Evolutionary conservation across 2,797 vertebrate species (phyloP).

Genomic region (Nyctalus aviator): DNA sequence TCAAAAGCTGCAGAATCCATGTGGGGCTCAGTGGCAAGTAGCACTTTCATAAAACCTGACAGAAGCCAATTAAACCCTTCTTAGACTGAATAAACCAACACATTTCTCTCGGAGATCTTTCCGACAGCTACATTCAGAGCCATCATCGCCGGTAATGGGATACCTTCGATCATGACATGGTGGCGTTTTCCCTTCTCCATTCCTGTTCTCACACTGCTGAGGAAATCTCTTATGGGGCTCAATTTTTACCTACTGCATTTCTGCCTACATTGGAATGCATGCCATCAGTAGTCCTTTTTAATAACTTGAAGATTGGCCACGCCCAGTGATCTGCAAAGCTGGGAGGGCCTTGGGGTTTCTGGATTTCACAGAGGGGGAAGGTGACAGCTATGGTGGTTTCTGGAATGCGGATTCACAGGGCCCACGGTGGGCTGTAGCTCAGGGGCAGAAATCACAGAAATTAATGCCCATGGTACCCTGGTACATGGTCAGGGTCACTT

Average conservation of each 20-base stretch:
- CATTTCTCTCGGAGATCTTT: conserved; percentile 30
- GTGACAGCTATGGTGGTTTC: neutral
- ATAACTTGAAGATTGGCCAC: neutral
- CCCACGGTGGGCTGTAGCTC: fast-evolving
- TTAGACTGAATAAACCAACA: conserved; percentile 30
- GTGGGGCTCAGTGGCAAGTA: neutral
- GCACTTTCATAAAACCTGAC: conserved; percentile 49
- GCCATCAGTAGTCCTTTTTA: neutral
- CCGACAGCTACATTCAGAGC: conserved; percentile 74
- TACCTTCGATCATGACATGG: conserved; percentile 1
- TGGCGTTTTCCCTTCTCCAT: conserved; percentile 48
- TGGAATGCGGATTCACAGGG: neutral
- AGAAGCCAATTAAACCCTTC: conserved; percentile 73
- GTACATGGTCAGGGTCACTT: neutral
- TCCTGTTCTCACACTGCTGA: conserved; percentile 56
- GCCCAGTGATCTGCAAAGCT: neutral
- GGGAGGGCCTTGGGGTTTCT: neutral
- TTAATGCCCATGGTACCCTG: neutral
- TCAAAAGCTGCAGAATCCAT: neutral
- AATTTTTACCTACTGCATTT: conserved; percentile 34
- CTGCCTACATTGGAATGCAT: conserved; percentile 58
- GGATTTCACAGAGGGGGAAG: neutral
- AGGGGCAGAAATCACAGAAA: neutral
- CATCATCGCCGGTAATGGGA: conserved; percentile 37
- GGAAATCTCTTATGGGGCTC: neutral